These are phyloP conservation scores for Mus spretus DNA, from an alignment of 2,797 vertebrate genomes.

Conservation along the genomic window DNA sequence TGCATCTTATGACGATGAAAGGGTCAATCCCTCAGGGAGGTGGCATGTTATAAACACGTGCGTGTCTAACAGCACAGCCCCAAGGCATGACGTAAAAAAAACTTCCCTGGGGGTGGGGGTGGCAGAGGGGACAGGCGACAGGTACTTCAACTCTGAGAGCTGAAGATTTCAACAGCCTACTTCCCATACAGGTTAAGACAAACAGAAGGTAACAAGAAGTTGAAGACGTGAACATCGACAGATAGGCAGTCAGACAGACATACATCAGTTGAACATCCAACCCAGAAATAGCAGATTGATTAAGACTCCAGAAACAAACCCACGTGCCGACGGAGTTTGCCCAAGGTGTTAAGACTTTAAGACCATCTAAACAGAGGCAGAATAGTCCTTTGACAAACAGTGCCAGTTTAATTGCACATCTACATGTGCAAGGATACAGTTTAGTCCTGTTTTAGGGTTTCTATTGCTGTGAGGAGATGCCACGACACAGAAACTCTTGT, in stretches of 20 bases:
- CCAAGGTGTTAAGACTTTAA: background rate
- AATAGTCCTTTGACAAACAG: background rate
- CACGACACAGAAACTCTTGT: background rate
- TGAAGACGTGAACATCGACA: background rate
- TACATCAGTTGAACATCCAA: background rate
- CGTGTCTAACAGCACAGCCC: background rate
- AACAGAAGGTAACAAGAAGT: background rate
- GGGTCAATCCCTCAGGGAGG: background rate
- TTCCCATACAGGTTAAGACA: background rate
- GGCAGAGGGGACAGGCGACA: background rate
- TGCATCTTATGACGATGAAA: background rate
- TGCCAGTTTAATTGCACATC: background rate
- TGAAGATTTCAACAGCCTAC: background rate
- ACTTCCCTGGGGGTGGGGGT: background rate
- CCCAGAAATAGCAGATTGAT: background rate
- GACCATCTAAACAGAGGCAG: background rate
- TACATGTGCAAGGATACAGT: background rate
- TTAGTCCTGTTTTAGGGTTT: background rate
- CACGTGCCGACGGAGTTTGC: background rate
- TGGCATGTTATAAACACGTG: background rate
- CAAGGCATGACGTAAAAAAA: background rate
- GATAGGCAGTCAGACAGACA: background rate
- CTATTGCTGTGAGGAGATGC: background rate
- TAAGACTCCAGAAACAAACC: background rate
- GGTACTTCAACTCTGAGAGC: background rate